Conservation (phyloP, 2,113 vertebrate genomes). For the Megaleporinus macrocephalus region DNA sequence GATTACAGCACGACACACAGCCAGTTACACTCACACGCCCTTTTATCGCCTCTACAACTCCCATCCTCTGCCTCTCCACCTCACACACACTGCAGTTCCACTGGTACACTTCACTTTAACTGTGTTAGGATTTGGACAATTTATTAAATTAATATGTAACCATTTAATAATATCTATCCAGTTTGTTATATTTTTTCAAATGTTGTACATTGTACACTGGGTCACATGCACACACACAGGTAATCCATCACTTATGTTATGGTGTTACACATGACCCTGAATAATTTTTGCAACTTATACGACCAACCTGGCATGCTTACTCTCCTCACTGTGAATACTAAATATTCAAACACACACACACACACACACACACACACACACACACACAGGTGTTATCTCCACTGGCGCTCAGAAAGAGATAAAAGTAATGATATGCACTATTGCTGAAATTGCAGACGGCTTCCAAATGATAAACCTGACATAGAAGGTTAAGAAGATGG, state of each 20-base stretch:
- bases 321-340: slow-evolving; percentile 1
- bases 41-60: too few relatives aligned
- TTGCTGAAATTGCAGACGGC: slow-evolving; percentile 42
- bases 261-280: slow-evolving; percentile 25
- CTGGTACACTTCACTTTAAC: too few relatives aligned
- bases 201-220: not conserved
- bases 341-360: slow-evolving; percentile 27
- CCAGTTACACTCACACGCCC: too few relatives aligned
- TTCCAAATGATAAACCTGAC: not conserved
- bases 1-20: too few relatives aligned
- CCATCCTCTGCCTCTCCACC: not conserved
- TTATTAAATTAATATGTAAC: too few relatives aligned
- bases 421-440: slow-evolving; percentile 40
- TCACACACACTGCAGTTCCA: not conserved
- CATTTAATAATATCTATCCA: too few relatives aligned
- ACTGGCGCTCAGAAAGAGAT: not conserved
- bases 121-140: too few relatives aligned
- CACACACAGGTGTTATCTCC: not conserved
- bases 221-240: slow-evolving; percentile 4
- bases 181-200: too few relatives aligned
- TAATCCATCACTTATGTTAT: not conserved
- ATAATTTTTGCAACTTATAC: slow-evolving; percentile 21
- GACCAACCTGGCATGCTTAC: slow-evolving; percentile 6
- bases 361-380: slow-evolving; percentile 22
- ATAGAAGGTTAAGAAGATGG: not conserved